These are phyloP conservation scores for Ophion costatus DNA, from an alignment of 2,888 invertebrate genomes.

Conservation along the genomic window DNA sequence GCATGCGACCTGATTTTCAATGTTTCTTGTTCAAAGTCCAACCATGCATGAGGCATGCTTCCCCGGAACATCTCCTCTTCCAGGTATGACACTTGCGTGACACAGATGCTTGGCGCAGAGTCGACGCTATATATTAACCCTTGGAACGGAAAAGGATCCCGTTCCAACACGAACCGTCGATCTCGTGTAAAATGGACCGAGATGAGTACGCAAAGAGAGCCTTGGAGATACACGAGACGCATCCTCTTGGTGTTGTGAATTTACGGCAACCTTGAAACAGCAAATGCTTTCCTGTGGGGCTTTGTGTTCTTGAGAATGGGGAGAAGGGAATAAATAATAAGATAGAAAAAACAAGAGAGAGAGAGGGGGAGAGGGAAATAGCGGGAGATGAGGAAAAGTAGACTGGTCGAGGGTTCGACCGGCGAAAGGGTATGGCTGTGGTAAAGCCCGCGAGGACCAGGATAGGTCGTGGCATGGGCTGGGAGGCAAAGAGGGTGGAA, in stretches of 20 bases:
- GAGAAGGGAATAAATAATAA: not conserved
- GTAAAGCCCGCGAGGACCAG: constrained; percentile 13
- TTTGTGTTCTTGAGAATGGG: constrained; percentile 53
- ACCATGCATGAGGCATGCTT: not conserved
- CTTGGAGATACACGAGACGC: constrained; percentile 21
- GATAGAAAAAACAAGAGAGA: too few species aligned
- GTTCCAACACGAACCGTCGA: not conserved
- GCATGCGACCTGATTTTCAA: not conserved
- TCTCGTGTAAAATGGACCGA: not conserved
- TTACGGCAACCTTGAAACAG: constrained; percentile 61
- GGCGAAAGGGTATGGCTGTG: not conserved
- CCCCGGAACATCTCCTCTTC: not conserved
- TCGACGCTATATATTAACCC: not conserved
- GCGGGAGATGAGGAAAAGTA: not conserved
- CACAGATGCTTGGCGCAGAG: not conserved
- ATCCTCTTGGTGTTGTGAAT: constrained; percentile 60
- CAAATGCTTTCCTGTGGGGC: constrained; percentile 61
- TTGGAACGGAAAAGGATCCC: not conserved
- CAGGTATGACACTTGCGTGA: not conserved
- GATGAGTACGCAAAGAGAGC: not conserved
- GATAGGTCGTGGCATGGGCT: constrained; percentile 10
- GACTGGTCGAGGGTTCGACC: constrained; percentile 9
- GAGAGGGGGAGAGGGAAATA: not conserved
- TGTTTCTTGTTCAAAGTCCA: not conserved
- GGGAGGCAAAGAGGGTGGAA: constrained; percentile 51